Evolutionary conservation across 2,888 invertebrate species (phyloP).

Genomic region (Heteropelma amictum): DNA sequence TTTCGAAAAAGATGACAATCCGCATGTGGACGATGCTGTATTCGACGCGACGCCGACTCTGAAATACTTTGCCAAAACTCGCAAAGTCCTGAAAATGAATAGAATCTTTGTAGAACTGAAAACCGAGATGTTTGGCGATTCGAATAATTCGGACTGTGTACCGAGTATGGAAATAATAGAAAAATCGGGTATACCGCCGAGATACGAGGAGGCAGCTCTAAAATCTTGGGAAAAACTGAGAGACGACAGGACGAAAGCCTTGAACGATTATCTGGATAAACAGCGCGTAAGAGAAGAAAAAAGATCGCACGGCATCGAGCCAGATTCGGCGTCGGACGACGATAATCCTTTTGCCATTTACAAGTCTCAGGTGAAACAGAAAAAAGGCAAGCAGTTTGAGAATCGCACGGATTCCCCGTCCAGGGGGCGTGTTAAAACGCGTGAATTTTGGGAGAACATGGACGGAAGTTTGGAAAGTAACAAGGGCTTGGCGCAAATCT

Average conservation of each 20-base stretch:
- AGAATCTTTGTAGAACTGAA: conserved; percentile 82
- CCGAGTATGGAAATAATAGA: conserved; percentile 67
- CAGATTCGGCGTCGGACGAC: conserved; percentile 71
- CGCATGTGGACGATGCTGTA: conserved; percentile 71
- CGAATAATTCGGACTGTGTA: conserved; percentile 65
- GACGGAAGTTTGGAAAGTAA: not conserved
- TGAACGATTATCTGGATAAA: conserved; percentile 69
- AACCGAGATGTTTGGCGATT: conserved; percentile 73
- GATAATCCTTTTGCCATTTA: conserved; percentile 70
- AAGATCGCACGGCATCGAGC: conserved; percentile 65
- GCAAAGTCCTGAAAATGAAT: conserved; percentile 84
- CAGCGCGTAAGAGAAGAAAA: conserved; percentile 70
- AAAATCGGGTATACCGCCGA: conserved; percentile 69
- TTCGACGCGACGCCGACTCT: conserved; percentile 81
- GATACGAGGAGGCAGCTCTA: conserved; percentile 70
- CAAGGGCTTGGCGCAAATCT: not conserved
- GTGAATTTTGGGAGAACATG: not conserved
- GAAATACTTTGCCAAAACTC: conserved; percentile 83
- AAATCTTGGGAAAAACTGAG: conserved; percentile 67
- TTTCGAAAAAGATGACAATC: conserved; percentile 83
- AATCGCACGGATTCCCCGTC: not conserved
- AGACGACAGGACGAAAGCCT: conserved; percentile 66
- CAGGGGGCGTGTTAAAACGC: not conserved
- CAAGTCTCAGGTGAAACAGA: conserved; percentile 56
- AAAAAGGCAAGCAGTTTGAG: not conserved